Percentiles rank a stretch among this genome's conserved stretches.
These are phyloP conservation scores for Tetragnatha montana DNA, from an alignment of 2,888 invertebrate species.

Conservation along the genomic window DNA sequence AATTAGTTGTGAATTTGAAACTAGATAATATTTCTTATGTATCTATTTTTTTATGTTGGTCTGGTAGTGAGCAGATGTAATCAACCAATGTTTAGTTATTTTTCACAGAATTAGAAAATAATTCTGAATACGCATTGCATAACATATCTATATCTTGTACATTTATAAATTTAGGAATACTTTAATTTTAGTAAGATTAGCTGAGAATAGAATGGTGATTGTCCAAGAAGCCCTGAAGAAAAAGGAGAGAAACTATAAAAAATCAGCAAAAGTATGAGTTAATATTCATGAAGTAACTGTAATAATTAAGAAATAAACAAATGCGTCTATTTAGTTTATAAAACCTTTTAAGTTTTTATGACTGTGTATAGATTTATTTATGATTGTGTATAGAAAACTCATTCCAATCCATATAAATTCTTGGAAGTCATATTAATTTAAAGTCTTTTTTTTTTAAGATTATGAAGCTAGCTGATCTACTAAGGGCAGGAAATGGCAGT, in stretches of 20 bases:
- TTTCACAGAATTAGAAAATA: no score
- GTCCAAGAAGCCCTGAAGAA: slow-evolving; percentile 81
- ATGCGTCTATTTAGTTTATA: not conserved
- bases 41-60: no score
- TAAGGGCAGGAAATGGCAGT: slow-evolving; percentile 80
- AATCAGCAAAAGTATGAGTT: slow-evolving; percentile 78
- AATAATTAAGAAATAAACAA: not conserved
- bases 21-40: no score
- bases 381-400: not conserved
- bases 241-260: slow-evolving; percentile 81
- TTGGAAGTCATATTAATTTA: not conserved
- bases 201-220: slow-evolving; percentile 80
- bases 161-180: not conserved
- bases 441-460: slow-evolving; percentile 75
- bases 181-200: slow-evolving; percentile 79
- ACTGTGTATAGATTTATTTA: not conserved
- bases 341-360: not conserved
- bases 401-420: not conserved
- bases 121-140: no score
- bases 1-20: no score
- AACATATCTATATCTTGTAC: no score
- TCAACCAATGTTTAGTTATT: no score
- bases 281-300: not conserved
- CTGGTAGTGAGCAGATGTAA: no score
- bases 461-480: slow-evolving; percentile 81